Evolutionary conservation across 2,797 vertebrate species (phyloP).

Genomic region (Neoniphon sammara): DNA sequence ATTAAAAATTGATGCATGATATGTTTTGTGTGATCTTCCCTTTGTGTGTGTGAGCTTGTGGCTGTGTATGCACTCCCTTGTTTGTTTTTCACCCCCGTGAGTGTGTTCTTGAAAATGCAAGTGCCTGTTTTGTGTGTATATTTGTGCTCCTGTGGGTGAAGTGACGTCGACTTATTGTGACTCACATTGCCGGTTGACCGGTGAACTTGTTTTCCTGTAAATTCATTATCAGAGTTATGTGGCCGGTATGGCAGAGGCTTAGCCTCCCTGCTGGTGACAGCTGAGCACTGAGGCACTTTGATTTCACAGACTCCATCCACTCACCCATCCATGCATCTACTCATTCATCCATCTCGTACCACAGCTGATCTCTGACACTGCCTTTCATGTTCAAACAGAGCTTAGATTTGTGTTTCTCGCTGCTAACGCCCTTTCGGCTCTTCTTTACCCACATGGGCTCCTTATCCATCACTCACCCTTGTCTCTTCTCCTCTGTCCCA

Average conservation of each 20-base stretch:
- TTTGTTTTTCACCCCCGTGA: not conserved
- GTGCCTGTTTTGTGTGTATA: not conserved
- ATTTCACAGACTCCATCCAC: not conserved
- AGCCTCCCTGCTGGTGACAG: not conserved
- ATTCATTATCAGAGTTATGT: constrained; percentile 33
- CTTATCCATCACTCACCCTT: not conserved
- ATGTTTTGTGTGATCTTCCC: not conserved
- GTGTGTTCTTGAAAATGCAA: not conserved
- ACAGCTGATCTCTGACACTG: not conserved
- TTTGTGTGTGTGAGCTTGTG: not conserved
- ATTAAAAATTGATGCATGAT: not conserved
- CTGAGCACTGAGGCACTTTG: not conserved
- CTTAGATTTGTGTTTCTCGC: not conserved
- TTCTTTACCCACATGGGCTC: not conserved
- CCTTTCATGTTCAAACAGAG: not conserved
- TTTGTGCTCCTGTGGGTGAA: constrained; percentile 18
- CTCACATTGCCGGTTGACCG: constrained; percentile 30
- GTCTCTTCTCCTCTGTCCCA: not conserved
- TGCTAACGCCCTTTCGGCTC: not conserved
- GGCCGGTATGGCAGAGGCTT: constrained; percentile 34
- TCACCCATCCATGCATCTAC: not conserved
- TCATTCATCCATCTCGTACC: constrained; percentile 6
- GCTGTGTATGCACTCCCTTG: not conserved
- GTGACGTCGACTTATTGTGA: constrained; percentile 39
- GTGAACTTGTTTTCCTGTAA: constrained; percentile 57